Evolutionary conservation across 2,888 invertebrate genomes (phyloP).

Genomic region (Hemicrepidius hirtus): DNA sequence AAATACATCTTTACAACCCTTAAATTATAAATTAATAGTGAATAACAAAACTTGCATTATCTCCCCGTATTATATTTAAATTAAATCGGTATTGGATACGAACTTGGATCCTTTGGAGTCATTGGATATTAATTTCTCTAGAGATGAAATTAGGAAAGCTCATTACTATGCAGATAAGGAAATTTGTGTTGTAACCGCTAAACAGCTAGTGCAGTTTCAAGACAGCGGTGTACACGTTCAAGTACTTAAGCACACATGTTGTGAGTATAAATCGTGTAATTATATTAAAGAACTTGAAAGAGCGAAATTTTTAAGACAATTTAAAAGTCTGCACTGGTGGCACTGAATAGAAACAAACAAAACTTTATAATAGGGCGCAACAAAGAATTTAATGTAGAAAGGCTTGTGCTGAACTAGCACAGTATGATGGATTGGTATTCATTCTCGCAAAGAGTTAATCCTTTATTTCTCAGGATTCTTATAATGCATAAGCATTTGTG

Average conservation of each 20-base stretch:
- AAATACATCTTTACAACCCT: no score
- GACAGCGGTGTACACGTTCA: constrained; percentile 29
- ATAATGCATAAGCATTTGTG: no score
- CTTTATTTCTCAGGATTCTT: no score
- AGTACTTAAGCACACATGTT: constrained; percentile 43
- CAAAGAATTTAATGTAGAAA: no score
- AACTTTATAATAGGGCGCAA: not conserved
- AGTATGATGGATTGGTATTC: no score
- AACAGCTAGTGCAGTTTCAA: constrained; percentile 32
- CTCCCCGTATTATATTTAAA: not conserved
- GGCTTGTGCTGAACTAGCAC: no score
- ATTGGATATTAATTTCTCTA: constrained; percentile 27
- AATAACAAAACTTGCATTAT: no score
- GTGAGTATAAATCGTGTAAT: constrained; percentile 46
- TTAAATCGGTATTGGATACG: not conserved
- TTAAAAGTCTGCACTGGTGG: not conserved
- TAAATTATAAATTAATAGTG: no score
- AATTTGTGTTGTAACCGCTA: constrained; percentile 44
- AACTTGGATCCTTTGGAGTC: not conserved
- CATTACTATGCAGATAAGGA: constrained; percentile 44
- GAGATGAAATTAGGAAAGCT: constrained; percentile 37
- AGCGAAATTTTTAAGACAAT: not conserved
- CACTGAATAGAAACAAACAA: not conserved
- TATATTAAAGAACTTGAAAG: constrained; percentile 38
- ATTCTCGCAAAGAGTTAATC: no score